Conservation (phyloP, 2,888 invertebrate genomes). For the Netelia melanura region DNA sequence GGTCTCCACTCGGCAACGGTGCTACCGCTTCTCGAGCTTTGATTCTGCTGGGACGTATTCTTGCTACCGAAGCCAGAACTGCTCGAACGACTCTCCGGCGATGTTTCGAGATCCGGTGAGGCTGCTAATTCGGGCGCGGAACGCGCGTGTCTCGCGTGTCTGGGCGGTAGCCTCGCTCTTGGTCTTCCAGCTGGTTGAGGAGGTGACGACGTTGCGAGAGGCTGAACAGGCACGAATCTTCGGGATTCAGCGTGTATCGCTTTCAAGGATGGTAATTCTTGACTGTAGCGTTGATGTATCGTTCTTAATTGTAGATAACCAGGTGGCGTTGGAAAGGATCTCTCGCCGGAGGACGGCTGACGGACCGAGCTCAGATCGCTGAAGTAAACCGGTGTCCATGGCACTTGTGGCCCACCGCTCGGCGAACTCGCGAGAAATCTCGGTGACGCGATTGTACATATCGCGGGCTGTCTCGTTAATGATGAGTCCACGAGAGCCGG, state of each 20-base stretch:
- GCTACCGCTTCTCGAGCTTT: constrained; percentile 90
- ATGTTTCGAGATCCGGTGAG: constrained; percentile 88
- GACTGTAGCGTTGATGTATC: constrained; percentile 89
- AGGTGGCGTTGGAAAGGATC: constrained; percentile 92
- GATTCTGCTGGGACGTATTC: constrained; percentile 93
- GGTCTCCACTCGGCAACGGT: constrained; percentile 91
- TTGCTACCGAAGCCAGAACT: constrained; percentile 96
- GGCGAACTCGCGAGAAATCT: constrained; percentile 86
- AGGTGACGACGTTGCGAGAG: constrained; percentile 88
- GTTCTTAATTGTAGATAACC: constrained; percentile 89
- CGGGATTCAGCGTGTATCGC: constrained; percentile 91
- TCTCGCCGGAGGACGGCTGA: constrained; percentile 92
- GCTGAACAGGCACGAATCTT: constrained; percentile 88
- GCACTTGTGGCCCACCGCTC: constrained; percentile 86
- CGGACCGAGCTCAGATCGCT: constrained; percentile 95
- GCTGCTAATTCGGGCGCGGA: constrained; percentile 89
- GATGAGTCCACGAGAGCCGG: constrained; percentile 65
- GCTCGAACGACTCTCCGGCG: constrained; percentile 94
- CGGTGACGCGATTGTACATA: constrained; percentile 80
- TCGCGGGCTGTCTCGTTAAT: constrained; percentile 71
- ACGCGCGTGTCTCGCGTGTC: constrained; percentile 89
- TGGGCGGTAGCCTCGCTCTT: constrained; percentile 88
- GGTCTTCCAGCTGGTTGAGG: constrained; percentile 86
- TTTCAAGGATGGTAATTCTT: constrained; percentile 90
- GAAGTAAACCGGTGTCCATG: constrained; percentile 90